These are phyloP conservation scores for Parauchenoglanis punctatus DNA, from an alignment of 2,797 vertebrate species.

Conservation along the genomic window DNA sequence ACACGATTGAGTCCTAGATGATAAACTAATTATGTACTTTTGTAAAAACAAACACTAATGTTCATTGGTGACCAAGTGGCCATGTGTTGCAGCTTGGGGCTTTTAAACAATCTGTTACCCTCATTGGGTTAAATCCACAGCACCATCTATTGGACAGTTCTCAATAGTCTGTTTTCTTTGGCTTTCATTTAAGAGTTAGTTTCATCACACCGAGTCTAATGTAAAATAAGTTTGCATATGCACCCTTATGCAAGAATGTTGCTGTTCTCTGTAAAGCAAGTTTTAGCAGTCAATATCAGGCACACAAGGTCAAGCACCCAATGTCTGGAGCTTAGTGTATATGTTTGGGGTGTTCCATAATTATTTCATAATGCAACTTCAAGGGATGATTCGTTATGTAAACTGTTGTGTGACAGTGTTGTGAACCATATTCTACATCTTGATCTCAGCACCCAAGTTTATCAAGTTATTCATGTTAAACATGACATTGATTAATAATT, in stretches of 20 bases:
- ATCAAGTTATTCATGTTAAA: neutral
- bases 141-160: slow-evolving; percentile 34
- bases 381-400: neutral
- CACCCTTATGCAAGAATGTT: neutral
- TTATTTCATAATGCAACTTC: neutral
- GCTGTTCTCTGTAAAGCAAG: neutral
- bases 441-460: neutral
- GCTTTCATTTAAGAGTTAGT: neutral
- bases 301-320: neutral
- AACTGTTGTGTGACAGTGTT: neutral
- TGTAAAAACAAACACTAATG: neutral
- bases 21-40: neutral
- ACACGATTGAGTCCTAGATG: neutral
- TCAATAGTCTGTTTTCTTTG: neutral
- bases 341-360: neutral
- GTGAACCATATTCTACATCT: neutral
- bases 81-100: neutral
- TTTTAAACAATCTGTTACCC: neutral
- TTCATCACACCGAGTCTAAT: neutral
- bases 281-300: neutral
- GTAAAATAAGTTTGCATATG: neutral
- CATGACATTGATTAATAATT: neutral
- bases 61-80: neutral
- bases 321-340: neutral
- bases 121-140: slow-evolving; percentile 37